Evolutionary conservation across 1,140 invertebrate species (phyloP), one percentile per base, ranked within the genome.

Genomic region (Ceratina australensis): DNA sequence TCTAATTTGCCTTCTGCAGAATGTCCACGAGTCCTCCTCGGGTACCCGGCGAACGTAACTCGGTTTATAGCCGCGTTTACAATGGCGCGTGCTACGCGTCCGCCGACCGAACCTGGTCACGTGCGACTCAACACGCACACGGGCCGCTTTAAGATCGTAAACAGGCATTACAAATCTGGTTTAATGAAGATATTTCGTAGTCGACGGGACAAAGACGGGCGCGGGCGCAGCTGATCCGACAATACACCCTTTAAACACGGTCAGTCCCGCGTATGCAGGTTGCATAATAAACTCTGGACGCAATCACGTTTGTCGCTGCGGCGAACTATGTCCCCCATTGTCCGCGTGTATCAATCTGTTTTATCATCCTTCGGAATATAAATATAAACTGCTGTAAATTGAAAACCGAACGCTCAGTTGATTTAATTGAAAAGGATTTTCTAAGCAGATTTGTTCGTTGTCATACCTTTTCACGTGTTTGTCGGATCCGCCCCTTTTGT

Each of bases 1-100:
- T 89, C 83, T 88, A 89, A 89, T 89, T 89, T 84, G 72, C 78
- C 72, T 72, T 71, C 79, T 72, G 77, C 49, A 79, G 82, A 77
- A 88, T 86, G 88, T 88, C 80, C 68, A 84, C 68, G 60, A 26
- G 75, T 49, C 71, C 61, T 18, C 33, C 61, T 18, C 33, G 33
- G 33, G 67, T 60, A 56, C 68, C 50, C 49, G 69, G 57, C 26
- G 68, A 47, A 74, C 50, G 60, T 10, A 24, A 33, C 57, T 18
- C 24, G 63, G 49, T 73, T 79, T 75, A 76, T 52, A 52, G 72
- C n/a, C 10, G 60, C 60, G 50, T 56, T 68, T 63, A 50, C 69
- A 28, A 67, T 67, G 56, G 56, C 7, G 15, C 50, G 60, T 20
- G 33, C 2, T 13, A 24, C 22, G 57, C 8, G 22, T n/a, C n/a